Evolutionary conservation across 2,888 invertebrate genomes (phyloP).

Genomic region (Encarsia formosa): DNA sequence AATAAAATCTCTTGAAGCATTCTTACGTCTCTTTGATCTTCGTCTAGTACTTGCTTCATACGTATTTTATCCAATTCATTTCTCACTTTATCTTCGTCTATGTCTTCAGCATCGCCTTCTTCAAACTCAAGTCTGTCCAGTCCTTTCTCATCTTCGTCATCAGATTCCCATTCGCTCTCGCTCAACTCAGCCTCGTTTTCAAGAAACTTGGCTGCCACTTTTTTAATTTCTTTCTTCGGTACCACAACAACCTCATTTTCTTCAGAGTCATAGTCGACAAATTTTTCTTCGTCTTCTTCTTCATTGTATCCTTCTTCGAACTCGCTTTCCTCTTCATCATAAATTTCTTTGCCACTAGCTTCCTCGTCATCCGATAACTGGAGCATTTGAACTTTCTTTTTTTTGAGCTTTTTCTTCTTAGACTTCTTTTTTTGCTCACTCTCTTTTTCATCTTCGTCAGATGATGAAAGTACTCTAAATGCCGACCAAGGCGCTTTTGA

Average conservation of each 20-base stretch:
- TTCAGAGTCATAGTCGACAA: conserved; percentile 77
- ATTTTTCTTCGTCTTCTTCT: conserved; percentile 43
- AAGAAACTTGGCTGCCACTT: conserved; percentile 67
- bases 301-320: conserved; percentile 35
- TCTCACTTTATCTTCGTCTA: conserved; percentile 74
- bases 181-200: conserved; percentile 90
- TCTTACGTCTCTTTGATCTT: conserved; percentile 81
- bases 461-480: conserved; percentile 37
- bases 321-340: conserved; percentile 45
- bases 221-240: conserved; percentile 47
- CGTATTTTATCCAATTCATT: conserved; percentile 81
- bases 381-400: conserved; percentile 34
- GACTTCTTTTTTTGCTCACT: conserved; percentile 36
- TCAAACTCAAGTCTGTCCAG: conserved; percentile 79
- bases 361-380: conserved; percentile 44
- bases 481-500: conserved; percentile 36
- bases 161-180: conserved; percentile 86
- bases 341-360: conserved; percentile 18
- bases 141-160: conserved; percentile 79
- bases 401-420: conserved; percentile 27
- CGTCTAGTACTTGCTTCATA: conserved; percentile 80
- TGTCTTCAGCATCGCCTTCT: conserved; percentile 77
- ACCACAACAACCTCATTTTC: conserved; percentile 70
- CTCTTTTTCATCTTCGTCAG: conserved; percentile 47
- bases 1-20: conserved; percentile 81